A percentile compares a stretch with the other conserved stretches of the same genome.
Evolutionary conservation across 2,797 vertebrate species (phyloP).

Genomic region (Rhinella marina): DNA sequence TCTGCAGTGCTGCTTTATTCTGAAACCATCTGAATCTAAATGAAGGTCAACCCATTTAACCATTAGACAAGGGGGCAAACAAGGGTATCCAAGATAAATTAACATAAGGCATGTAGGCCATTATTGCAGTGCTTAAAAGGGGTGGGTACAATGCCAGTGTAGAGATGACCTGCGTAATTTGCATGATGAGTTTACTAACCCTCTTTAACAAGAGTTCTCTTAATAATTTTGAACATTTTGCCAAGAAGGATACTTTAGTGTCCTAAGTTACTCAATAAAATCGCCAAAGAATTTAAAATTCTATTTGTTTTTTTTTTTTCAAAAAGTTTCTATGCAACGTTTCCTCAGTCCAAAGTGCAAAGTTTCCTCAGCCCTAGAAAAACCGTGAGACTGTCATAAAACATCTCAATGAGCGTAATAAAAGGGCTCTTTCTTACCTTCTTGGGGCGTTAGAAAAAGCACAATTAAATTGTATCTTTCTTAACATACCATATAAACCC

Average conservation of each 20-base stretch:
- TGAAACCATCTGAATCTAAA: neutral
- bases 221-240: neutral
- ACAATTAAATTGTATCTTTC: slow-evolving; percentile 7
- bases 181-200: slow-evolving; percentile 27
- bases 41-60: slow-evolving; percentile 13
- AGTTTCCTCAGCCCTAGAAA: slow-evolving; percentile 20
- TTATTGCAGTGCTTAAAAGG: neutral
- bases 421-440: slow-evolving; percentile 7
- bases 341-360: slow-evolving; percentile 12
- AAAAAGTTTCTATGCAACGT: neutral
- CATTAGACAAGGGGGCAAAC: neutral
- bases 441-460: neutral
- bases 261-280: slow-evolving; percentile 13
- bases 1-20: neutral
- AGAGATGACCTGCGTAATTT: neutral
- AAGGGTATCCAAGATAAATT: neutral
- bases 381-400: neutral
- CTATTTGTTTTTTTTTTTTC: slow-evolving; percentile 9
- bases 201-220: neutral
- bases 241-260: neutral
- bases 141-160: neutral
- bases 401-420: slow-evolving; percentile 6
- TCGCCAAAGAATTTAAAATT: slow-evolving; percentile 12
- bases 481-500: neutral
- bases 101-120: neutral